These are phyloP conservation scores for Halictus rubicundus DNA, from an alignment of 1,140 invertebrate genomes.

Conservation along the genomic window DNA sequence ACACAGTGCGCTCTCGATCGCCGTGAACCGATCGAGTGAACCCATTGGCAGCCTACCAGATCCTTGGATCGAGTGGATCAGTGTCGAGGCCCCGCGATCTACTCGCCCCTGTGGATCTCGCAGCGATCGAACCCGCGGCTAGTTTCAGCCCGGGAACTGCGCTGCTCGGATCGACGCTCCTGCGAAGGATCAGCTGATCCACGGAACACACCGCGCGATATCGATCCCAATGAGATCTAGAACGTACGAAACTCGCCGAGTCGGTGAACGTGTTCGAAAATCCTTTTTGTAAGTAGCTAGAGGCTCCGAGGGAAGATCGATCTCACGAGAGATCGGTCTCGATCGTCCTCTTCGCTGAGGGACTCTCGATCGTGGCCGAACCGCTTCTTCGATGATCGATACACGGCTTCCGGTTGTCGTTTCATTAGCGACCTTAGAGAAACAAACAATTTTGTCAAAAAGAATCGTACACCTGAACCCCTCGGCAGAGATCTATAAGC, in stretches of 20 bases:
- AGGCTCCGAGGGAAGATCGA: background rate
- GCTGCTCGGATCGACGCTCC: background rate
- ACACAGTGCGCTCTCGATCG: background rate
- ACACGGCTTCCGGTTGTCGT: too few relatives aligned
- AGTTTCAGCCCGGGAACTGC: too few relatives aligned
- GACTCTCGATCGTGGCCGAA: too few relatives aligned
- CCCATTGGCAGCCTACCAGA: slow-evolving; percentile 11
- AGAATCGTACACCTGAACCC: too few relatives aligned
- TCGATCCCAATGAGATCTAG: too few relatives aligned
- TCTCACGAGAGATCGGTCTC: too few relatives aligned
- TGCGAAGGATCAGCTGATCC: slow-evolving; percentile 23
- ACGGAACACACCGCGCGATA: background rate
- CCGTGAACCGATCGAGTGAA: background rate
- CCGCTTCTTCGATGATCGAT: too few relatives aligned
- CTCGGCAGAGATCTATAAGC: too few relatives aligned
- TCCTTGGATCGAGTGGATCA: slow-evolving; percentile 32
- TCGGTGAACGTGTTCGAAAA: background rate
- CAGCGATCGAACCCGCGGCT: slow-evolving; percentile 6
- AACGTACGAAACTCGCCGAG: too few relatives aligned
- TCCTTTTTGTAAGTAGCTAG: background rate
- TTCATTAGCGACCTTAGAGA: too few relatives aligned
- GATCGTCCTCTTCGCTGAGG: too few relatives aligned
- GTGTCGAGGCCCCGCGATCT: slow-evolving; percentile 10
- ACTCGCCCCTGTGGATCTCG: background rate
- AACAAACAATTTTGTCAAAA: too few relatives aligned